Evolutionary conservation across 2,888 invertebrate genomes (phyloP), one percentile per base, ranked within the genome.

Genomic region (Blastobasis lacticolella): DNA sequence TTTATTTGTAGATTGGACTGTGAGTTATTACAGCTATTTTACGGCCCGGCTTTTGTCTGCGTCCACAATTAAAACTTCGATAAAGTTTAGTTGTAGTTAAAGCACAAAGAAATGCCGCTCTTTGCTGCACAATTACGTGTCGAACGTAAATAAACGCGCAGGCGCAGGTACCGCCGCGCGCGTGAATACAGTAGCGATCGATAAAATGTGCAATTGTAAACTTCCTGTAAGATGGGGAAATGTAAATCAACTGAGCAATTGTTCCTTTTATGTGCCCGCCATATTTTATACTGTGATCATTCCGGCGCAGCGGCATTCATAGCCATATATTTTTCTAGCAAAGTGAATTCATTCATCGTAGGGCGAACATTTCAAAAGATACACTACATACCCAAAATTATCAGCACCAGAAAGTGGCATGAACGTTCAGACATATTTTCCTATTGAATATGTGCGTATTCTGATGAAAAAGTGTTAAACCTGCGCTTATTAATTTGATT

Each of bases 121-220:
- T 72, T 75, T 75, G 76, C 76, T 68, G 65, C 69, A 70, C 81
- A 78, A 76, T 80, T 76, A 73, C 73, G 65, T 62, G 64, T 66
- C 65, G 69, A 69, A 76, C 78, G 81, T 83, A 84, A 84, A 85
- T 83, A 85, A 78, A 76, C 80, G 54, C 60, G 58, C 60, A 56
- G 57, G 55, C 56, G 48, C 46, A 10, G 49, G 44, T 45, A 45
- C 53, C 38, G 48, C 51, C 43, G 23, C 23, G 23, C 23, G 49
- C 72, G 68, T 70, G 67, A 74, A 71, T 72, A 76, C 82, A 72
- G 77, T 77, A 75, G 78, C 76, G 71, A 81, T 81, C 83, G 82
- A 85, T 82, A 81, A 81, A 84, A 83, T 83, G 76, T 76, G 78
- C 78, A 77, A 78, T 78, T 72, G 82, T 85, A 85, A 86, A 86